phyloP scores from a whole-genome alignment of 2,797 vertebrate genomes.

The Pseudomugil tenellus region DNA sequence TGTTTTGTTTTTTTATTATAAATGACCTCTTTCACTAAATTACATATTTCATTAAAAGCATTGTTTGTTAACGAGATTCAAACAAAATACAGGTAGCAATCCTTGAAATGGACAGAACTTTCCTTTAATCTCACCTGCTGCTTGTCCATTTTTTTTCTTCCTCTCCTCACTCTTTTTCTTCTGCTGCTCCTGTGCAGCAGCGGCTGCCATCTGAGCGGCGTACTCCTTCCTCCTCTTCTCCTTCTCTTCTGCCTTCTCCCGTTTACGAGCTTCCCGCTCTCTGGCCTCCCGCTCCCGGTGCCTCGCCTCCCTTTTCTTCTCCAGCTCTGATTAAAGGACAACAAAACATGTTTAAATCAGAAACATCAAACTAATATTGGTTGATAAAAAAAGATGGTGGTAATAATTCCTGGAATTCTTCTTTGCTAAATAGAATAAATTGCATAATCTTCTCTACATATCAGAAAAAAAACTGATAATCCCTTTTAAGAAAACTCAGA shows the following conservation, averaged over 20 bases:
- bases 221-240: constrained; percentile 93
- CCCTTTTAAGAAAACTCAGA: neutral
- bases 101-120: neutral
- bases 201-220: constrained; percentile 87
- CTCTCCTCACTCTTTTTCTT: constrained; percentile 88
- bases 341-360: neutral
- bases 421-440: constrained; percentile 1
- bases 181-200: constrained; percentile 81
- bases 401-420: neutral
- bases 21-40: no score
- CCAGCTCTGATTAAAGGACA: constrained; percentile 77
- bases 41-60: no score
- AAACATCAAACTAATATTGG: neutral
- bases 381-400: neutral
- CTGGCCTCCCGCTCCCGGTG: constrained; percentile 90
- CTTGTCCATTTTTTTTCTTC: constrained; percentile 83
- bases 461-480: neutral
- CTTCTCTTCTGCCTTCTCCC: constrained; percentile 96
- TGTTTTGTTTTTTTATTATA: no score
- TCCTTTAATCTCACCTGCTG: constrained; percentile 55
- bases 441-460: neutral
- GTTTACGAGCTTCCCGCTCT: constrained; percentile 89
- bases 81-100: neutral
- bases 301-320: constrained; percentile 91
- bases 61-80: no score